Evolutionary conservation across 2,888 invertebrate species (phyloP), one percentile per base, ranked within the genome.

Genomic region (Chrysomela aeneicollis): DNA sequence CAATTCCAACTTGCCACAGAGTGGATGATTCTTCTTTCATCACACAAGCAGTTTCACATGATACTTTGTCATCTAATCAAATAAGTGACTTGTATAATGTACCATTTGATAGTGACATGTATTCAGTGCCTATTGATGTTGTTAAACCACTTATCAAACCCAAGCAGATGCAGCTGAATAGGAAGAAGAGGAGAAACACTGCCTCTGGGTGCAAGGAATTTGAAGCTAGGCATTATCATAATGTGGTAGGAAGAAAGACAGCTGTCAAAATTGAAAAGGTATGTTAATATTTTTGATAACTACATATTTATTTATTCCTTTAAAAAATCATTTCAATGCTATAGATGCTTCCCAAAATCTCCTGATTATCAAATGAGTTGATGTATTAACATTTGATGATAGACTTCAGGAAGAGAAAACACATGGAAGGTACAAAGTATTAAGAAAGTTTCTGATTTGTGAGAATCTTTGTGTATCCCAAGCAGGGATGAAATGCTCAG

Each of bases 31-130:
- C 93, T 18, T 92, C 89, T 78, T 94, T 94, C 79, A 94, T 94
- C 71, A 94, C 93, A 0, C 93, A 93, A 78, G 94, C 94, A 32
- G 93, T 94, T 85, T 94, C 93, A 0, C 94, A 94, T 78, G 94
- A 94, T 78, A 91, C 92, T 1, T 84, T 94, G 37, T 85, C 87
- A 9, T 88, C 90, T n/a, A 88, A 90, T 68, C 91, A 92, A 77
- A 93, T 93, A 66, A 89, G 89, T 37, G 93, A 93, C 81, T 89
- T 94, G 86, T 94, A 94, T 81, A 94, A 93, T 83, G 94, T 94
- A 66, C 94, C 94, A 69, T 92, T 93, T 74, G 94, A 94, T 78
- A 93, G 93, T 74, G 94, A 94, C 81, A 92, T 94, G 72, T 94
- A 94, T 79, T 92, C 94, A 12, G 90, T 94, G 65, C 94, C 94